Evolutionary conservation across 2,888 invertebrate species (phyloP).

Genomic region (Ormyrus labotus): DNA sequence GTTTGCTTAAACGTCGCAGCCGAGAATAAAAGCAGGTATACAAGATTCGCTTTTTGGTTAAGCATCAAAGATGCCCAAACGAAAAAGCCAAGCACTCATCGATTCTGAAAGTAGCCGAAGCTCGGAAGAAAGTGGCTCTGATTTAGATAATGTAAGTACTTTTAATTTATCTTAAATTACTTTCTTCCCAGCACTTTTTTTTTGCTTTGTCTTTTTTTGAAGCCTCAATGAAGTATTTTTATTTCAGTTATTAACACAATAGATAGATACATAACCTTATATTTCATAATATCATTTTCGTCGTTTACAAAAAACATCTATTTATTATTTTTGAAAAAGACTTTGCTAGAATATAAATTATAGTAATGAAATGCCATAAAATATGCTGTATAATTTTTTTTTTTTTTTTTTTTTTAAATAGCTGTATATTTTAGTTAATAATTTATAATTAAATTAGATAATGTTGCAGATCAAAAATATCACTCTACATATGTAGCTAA

Average conservation of each 20-base stretch:
- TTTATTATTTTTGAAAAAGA: no score
- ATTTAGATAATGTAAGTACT: constrained; percentile 88
- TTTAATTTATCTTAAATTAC: neutral
- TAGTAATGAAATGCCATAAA: no score
- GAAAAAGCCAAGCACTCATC: constrained; percentile 88
- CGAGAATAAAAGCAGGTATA: neutral
- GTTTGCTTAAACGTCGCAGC: neutral
- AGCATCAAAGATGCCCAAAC: constrained; percentile 82
- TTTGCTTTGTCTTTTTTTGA: neutral
- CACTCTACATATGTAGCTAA: no score
- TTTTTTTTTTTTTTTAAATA: no score
- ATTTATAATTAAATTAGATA: no score
- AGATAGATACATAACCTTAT: no score
- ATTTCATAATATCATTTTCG: no score
- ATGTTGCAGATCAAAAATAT: no score
- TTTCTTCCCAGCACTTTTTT: neutral
- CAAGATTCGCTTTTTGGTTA: neutral
- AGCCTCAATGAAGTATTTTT: neutral
- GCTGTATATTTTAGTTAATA: no score
- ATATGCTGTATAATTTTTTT: no score
- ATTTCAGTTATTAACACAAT: neutral
- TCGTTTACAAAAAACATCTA: neutral
- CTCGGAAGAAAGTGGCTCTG: constrained; percentile 83
- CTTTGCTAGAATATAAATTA: no score
- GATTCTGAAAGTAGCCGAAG: constrained; percentile 89